Evolutionary conservation across 1,140 invertebrate genomes (phyloP).

Genomic region (Drosophila nannoptera): DNA sequence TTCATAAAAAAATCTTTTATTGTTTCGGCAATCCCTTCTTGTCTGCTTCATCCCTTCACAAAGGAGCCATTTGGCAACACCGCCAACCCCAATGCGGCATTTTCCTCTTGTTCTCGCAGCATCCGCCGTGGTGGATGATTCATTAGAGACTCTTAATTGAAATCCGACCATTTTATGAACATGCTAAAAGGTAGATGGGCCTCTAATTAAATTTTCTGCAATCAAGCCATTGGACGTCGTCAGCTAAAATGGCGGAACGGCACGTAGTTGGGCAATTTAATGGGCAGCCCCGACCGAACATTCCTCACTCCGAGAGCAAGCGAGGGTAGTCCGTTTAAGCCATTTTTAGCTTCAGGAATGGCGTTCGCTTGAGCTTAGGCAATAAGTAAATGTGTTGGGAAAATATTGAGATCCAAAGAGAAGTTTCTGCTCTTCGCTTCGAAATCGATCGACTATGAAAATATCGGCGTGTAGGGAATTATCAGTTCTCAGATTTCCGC

Average conservation of each 20-base stretch:
- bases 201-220: conserved; percentile 65
- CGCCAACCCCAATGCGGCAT: conserved; percentile 36
- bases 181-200: conserved; percentile 58
- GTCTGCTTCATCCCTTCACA: conserved; percentile 20
- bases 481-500: too few relatives aligned
- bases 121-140: conserved; percentile 46
- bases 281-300: conserved; percentile 25
- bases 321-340: background rate
- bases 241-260: conserved; percentile 64
- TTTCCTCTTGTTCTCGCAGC: conserved; percentile 15
- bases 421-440: too few relatives aligned
- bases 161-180: conserved; percentile 59
- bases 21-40: background rate
- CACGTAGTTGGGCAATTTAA: conserved; percentile 41
- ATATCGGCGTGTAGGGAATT: background rate
- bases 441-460: background rate
- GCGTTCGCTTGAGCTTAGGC: too few relatives aligned
- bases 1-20: too few relatives aligned
- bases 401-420: too few relatives aligned
- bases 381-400: too few relatives aligned
- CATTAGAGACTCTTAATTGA: conserved; percentile 50
- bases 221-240: conserved; percentile 60
- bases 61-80: conserved; percentile 33
- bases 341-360: background rate
- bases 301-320: background rate